Base-by-base conservation (phyloP, 2,113 vertebrate species). In the Pterophyllum scalare region DNA sequence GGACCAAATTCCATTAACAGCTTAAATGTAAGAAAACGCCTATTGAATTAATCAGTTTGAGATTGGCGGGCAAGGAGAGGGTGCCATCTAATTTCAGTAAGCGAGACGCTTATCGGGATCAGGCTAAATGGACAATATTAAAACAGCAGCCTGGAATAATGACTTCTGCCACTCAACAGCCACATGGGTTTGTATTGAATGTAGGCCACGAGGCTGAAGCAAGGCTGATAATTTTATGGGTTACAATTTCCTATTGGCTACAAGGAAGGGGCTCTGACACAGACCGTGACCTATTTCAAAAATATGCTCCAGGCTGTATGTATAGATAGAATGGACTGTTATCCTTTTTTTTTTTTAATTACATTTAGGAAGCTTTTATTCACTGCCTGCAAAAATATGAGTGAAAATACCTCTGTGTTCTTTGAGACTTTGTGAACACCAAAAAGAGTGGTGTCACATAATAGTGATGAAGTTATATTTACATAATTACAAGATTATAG, bases 271-370 rank as follows among this genome's bases (percentile, higher is more conserved):
- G 93, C 95, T 95, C 92, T 96, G 96, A 96, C 94, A 96, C 92
- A 93, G 94, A 93, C 90, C 88, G 86, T 95, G 96, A 97, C 96
- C 95, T 95, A 94, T 96, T 96, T 97, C 90, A 90, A 90, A 91
- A 74, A 88, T 88, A 92, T 72, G 91, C 96, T 96, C 75, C 7
- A 43, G 94, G 96, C 94, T 82, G 87, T 88, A 94, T 84, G 86
- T 95, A 96, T 93, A 96, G 95, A 96, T 97, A 93, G 94, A 95
- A 94, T 93, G 92, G 92, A 95, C 93, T 93, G 89, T 93, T 95
- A 96, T 96, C 95, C 92, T 77, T 87, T 96, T 28, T 77, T 87
- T 96, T 28, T 96, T 96, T 97, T 96, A 97, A 97, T 97, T 97
- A 97, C 95, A 96, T 96, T 95, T 92, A 92, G 94, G 87, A 86